Percentiles rank a stretch among this genome's conserved stretches.
Evolutionary conservation across 2,888 invertebrate species (phyloP).

Genomic region (Netelia virgata): DNA sequence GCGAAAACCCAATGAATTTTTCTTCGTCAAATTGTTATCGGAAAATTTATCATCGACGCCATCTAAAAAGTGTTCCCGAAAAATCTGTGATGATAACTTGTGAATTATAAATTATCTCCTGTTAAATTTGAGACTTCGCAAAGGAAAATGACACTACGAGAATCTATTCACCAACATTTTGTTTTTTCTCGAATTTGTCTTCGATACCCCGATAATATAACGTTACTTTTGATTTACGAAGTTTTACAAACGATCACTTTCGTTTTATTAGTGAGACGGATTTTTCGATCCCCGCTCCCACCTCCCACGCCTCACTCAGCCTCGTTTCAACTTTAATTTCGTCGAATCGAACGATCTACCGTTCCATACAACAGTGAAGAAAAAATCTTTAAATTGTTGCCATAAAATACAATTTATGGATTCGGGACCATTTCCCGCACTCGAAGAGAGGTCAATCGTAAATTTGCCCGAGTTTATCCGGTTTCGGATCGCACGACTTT

Average conservation of each 20-base stretch:
- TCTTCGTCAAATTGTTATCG: too few relatives aligned
- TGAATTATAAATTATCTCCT: too few relatives aligned
- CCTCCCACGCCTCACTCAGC: background rate
- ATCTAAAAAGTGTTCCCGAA: too few relatives aligned
- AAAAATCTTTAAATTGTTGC: constrained; percentile 23
- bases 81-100: too few relatives aligned
- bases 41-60: too few relatives aligned
- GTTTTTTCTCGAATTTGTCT: background rate
- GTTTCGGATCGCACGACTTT: constrained; percentile 21
- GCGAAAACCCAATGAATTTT: too few relatives aligned
- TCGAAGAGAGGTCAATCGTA: constrained; percentile 27
- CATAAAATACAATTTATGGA: constrained; percentile 28
- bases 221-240: background rate
- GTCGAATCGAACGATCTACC: background rate
- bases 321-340: background rate
- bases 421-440: background rate
- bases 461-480: constrained; percentile 33
- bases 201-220: background rate
- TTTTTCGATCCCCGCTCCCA: background rate
- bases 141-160: too few relatives aligned
- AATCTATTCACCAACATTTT: background rate
- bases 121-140: too few relatives aligned
- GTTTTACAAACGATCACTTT: background rate
- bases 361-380: background rate
- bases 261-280: background rate